Percentiles rank a stretch among this genome's conserved stretches.
phyloP scores from a whole-genome alignment of 2,797 vertebrate species.

The Strix occidentalis region DNA sequence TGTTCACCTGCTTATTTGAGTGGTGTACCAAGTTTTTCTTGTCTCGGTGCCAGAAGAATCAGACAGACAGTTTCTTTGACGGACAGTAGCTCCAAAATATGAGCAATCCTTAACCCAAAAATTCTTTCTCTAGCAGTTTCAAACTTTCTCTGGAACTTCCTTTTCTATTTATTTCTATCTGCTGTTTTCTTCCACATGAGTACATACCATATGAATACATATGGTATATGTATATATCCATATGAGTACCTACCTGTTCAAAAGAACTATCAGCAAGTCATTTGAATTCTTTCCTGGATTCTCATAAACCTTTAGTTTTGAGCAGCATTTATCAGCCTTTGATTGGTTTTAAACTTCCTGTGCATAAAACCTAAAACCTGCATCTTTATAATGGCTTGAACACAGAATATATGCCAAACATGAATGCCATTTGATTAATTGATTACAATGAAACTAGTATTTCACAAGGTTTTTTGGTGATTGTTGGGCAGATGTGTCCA shows the following conservation, averaged over 20 bases:
- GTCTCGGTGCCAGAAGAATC: neutral
- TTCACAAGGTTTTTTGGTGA: neutral
- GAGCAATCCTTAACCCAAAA: neutral
- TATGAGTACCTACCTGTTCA: neutral
- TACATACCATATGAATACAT: neutral
- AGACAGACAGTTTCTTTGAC: neutral
- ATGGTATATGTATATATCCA: too few relatives aligned
- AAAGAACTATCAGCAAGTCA: neutral
- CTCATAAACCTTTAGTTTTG: neutral
- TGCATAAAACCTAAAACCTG: neutral
- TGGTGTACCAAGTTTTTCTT: neutral
- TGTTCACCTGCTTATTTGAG: neutral
- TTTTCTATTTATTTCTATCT: neutral
- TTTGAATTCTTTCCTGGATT: neutral
- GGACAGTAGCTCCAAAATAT: too few relatives aligned
- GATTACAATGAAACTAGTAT: neutral
- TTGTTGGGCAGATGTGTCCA: neutral
- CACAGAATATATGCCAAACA: neutral
- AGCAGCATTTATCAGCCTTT: neutral
- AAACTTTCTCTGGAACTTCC: neutral
- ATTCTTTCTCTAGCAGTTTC: neutral
- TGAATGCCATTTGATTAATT: neutral
- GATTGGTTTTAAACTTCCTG: neutral
- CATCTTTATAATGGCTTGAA: neutral
- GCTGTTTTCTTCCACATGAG: neutral